Percentiles rank a stretch among this genome's conserved stretches.
These are phyloP conservation scores for Yasuhikotakia modesta DNA, from an alignment of 2,797 vertebrate species.

Conservation along the genomic window DNA sequence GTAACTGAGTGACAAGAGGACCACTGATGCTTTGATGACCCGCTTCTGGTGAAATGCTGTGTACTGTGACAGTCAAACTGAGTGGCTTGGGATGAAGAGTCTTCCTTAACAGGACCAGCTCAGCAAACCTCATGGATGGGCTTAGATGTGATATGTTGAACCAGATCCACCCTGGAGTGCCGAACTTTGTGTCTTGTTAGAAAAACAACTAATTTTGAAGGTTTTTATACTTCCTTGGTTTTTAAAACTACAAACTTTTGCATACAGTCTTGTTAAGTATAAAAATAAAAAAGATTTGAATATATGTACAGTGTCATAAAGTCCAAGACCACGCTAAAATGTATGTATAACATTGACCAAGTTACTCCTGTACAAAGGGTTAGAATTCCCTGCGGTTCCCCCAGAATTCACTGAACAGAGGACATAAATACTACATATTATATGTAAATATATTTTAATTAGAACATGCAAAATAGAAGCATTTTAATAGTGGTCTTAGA, in stretches of 20 bases:
- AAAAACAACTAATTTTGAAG: not conserved
- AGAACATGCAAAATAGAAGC: not conserved
- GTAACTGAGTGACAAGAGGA: constrained; percentile 66
- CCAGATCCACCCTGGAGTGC: constrained; percentile 73
- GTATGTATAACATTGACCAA: no score
- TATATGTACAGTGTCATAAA: not conserved
- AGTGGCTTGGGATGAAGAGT: constrained; percentile 70
- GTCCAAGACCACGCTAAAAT: not conserved
- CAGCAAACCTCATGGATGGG: constrained; percentile 66
- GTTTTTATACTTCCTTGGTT: not conserved
- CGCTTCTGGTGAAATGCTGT: constrained; percentile 56
- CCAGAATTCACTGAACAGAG: no score
- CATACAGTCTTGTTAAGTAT: not conserved
- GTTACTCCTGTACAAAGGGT: no score
- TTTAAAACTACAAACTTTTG: no score
- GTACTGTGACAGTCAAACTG: constrained; percentile 69
- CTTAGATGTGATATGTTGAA: constrained; percentile 70
- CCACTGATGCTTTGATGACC: constrained; percentile 57
- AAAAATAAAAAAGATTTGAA: not conserved
- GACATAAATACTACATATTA: no score
- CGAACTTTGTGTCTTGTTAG: constrained; percentile 58
- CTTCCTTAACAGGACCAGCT: constrained; percentile 74
- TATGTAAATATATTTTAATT: not conserved
- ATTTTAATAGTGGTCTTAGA: not conserved
- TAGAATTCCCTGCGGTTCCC: no score